Evolutionary conservation across 2,113 vertebrate species (phyloP).

Genomic region (Poecilia latipinna): DNA sequence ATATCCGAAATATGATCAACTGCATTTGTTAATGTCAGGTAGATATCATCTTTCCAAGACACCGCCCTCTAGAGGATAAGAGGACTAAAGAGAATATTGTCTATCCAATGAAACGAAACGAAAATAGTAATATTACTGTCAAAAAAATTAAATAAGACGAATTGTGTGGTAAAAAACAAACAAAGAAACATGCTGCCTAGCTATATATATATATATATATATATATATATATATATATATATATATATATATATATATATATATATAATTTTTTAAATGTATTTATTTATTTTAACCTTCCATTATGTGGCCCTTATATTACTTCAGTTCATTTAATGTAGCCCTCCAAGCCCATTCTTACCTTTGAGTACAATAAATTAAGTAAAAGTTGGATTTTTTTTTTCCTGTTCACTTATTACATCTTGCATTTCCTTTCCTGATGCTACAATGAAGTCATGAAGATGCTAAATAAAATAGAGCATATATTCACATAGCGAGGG

Average conservation of each 20-base stretch:
- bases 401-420: background rate
- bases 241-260: too few relatives aligned
- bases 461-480: background rate
- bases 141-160: too few relatives aligned
- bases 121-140: background rate
- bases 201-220: too few relatives aligned
- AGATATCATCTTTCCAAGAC: too few relatives aligned
- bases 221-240: too few relatives aligned
- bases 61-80: background rate
- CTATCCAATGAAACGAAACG: background rate
- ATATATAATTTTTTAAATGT: too few relatives aligned
- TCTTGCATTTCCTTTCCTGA: background rate
- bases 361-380: background rate
- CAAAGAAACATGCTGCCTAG: too few relatives aligned
- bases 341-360: background rate
- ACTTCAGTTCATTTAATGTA: background rate
- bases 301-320: background rate
- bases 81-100: background rate
- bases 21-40: background rate
- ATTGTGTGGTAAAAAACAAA: too few relatives aligned
- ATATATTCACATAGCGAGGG: slow-evolving; percentile 2
- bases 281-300: background rate
- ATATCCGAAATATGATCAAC: background rate
- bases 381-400: background rate
- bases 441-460: background rate